phyloP scores from a whole-genome alignment of 92 coral and sea anemone species.

The Epizoanthus rinbou region DNA sequence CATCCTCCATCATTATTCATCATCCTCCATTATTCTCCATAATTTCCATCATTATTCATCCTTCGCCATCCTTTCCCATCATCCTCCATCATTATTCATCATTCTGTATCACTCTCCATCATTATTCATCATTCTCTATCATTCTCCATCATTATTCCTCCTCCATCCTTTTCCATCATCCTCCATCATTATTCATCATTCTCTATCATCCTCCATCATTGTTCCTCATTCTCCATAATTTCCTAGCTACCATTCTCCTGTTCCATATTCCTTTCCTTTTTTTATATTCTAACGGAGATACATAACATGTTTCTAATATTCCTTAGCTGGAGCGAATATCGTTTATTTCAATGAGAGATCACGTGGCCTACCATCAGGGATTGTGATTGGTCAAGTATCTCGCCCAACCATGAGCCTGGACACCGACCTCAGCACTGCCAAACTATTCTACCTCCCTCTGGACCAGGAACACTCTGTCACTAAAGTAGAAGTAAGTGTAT shows the following conservation, averaged over 20 bases:
- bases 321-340: conserved; percentile 66
- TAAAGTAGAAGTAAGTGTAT: conserved; percentile 71
- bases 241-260: too few relatives aligned
- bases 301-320: background rate
- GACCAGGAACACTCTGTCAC: conserved; percentile 49
- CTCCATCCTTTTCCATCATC: too few relatives aligned
- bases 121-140: too few relatives aligned
- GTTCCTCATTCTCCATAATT: background rate
- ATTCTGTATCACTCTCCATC: too few relatives aligned
- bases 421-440: conserved; percentile 65
- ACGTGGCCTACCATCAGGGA: conserved; percentile 86
- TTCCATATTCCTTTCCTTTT: background rate
- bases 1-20: too few relatives aligned
- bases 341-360: conserved; percentile 81
- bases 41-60: too few relatives aligned
- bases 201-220: background rate
- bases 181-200: too few relatives aligned
- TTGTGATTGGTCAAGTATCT: conserved; percentile 70
- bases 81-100: background rate
- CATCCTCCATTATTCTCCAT: too few relatives aligned
- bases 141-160: too few relatives aligned
- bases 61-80: too few relatives aligned
- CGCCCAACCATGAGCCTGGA: conserved; percentile 66
- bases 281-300: background rate
- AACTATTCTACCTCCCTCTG: conserved; percentile 60